Evolutionary conservation across 2,113 vertebrate species (phyloP), one percentile per base, ranked within the genome.

Genomic region (Neomonachus schauinslandi): DNA sequence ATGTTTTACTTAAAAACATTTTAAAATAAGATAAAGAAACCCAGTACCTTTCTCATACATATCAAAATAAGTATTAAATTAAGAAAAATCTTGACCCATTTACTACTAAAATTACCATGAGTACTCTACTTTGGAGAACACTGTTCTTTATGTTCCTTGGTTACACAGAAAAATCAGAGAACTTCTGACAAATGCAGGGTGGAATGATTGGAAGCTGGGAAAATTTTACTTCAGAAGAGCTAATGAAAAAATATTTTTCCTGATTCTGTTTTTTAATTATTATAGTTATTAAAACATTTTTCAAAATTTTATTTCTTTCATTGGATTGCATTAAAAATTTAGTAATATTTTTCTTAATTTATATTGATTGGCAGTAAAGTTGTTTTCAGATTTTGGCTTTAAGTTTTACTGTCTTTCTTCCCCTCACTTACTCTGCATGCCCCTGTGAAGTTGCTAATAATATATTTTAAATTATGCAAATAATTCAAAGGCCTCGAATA

Each of bases 311-410:
- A 39, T 71, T 61, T 46, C 63, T 87, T 63, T 46, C 33, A n/a
- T 67, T 72, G 55, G 28, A 71, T 86, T 79, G 5, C 7, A 18
- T 65, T 89, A 69, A 86, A 39, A 84, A 51, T 26, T 81, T 4
- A 65, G 2, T 84, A 55, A n/a, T 39, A n/a, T 67, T 93, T 86
- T 19, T 72, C 31, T 91, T 96, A 5, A 24, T 86, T 91, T 74
- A 76, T 57, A 33, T 49, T 57, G 46, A 55, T 63, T 74, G 55
- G 39, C 53, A 49, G 10, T 16, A n/a, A 93, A 63, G 3, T 77
- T 91, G 46, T 74, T 74, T 93, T 89, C 24, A 95, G 87, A 63
- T 85, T 94, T 85, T 90, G 24, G 12, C n/a, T 89, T 49, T 80
- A 19, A 55, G 15, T 74, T 79, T 51, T 89, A 53, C 19, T 85